Conservation (phyloP, 2,888 invertebrate species). For the Acanthosepion esculentum region DNA sequence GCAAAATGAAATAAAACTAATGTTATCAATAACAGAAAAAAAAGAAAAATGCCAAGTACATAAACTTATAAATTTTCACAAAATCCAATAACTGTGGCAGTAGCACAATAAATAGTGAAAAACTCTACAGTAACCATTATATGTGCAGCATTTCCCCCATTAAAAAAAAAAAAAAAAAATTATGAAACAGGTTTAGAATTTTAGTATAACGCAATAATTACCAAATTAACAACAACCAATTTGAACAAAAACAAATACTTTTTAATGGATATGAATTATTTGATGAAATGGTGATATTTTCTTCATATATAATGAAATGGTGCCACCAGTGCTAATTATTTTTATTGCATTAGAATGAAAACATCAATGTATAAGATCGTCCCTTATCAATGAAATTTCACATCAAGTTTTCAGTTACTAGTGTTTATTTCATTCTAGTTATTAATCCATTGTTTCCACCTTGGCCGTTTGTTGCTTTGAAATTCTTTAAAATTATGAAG, state of each 20-base stretch:
- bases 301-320: neutral
- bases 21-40: neutral
- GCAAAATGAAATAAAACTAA: neutral
- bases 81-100: too few species aligned
- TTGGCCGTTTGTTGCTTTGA: too few species aligned
- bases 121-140: neutral
- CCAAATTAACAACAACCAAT: neutral
- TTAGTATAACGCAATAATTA: neutral
- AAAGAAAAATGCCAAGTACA: neutral
- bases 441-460: too few species aligned
- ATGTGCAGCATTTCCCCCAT: neutral
- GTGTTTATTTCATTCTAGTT: too few species aligned
- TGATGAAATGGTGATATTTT: neutral
- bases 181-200: neutral
- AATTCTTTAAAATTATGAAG: neutral
- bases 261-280: neutral
- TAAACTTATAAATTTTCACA: too few species aligned
- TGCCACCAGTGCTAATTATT: neutral
- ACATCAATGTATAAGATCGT: too few species aligned
- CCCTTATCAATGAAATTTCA: neutral
- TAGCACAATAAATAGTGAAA: neutral
- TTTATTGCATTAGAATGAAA: conserved; percentile 33
- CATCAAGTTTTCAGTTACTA: too few species aligned
- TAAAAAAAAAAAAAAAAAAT: neutral
- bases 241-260: neutral